phyloP scores from a whole-genome alignment of 2,113 vertebrate genomes.

The Poicephalus meyeri region DNA sequence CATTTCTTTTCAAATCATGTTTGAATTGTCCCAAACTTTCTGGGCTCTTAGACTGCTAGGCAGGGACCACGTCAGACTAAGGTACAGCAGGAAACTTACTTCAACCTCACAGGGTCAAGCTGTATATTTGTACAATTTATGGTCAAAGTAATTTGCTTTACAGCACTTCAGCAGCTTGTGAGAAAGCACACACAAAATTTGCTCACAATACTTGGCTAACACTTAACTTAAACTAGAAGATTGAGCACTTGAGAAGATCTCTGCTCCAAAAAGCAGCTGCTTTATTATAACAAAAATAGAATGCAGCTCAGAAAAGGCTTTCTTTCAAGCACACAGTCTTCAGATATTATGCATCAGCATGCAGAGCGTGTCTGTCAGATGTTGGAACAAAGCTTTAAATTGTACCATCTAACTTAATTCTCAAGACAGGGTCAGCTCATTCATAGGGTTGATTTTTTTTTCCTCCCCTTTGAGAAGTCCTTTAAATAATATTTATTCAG shows the following conservation, averaged over 20 bases:
- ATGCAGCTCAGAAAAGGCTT: constrained; percentile 48
- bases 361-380: constrained; percentile 64
- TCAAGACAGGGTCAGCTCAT: constrained; percentile 57
- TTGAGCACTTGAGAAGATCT: constrained; percentile 48
- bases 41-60: not conserved
- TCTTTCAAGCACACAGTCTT: constrained; percentile 55
- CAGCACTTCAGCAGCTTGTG: not conserved
- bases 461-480: constrained; percentile 4
- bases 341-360: constrained; percentile 56
- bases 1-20: not conserved
- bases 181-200: not conserved
- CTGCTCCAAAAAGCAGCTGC: constrained; percentile 57
- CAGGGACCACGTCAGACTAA: not conserved
- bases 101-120: not conserved
- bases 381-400: constrained; percentile 67
- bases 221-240: constrained; percentile 31
- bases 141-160: not conserved
- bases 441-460: not conserved
- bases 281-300: constrained; percentile 66
- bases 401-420: constrained; percentile 60
- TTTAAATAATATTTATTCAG: constrained; percentile 58
- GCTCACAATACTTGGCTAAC: not conserved
- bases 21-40: not conserved
- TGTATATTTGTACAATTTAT: not conserved
- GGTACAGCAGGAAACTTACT: not conserved